Evolutionary conservation across 53 echinoderm and acorn worm genomes (phyloP).

Genomic region (Antedon mediterranea): DNA sequence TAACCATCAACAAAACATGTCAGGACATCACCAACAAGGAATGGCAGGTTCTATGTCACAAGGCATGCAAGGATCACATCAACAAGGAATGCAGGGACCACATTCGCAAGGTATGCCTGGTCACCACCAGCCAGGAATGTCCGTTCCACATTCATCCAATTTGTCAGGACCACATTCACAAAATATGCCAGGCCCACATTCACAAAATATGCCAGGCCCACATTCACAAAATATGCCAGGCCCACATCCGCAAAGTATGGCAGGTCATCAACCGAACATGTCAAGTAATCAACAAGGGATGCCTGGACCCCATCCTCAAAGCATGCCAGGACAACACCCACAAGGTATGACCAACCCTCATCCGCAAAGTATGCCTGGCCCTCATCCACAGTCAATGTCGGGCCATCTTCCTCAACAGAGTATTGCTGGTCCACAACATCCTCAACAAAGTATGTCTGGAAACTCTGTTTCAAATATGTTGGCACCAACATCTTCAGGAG

Average conservation of each 20-base stretch:
- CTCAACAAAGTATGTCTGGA: not conserved
- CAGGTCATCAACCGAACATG: not conserved
- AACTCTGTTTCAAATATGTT: not conserved
- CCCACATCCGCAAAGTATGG: not conserved
- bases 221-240: too few species aligned
- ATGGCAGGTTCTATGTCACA: not conserved
- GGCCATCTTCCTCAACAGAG: not conserved
- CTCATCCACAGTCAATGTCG: not conserved
- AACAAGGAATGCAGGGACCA: not conserved
- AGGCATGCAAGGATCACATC: not conserved
- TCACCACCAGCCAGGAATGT: not conserved
- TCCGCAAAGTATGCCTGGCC: not conserved
- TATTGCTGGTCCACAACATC: not conserved
- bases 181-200: not conserved
- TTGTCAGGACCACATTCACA: not conserved
- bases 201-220: not conserved
- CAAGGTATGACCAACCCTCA: not conserved
- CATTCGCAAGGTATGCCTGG: not conserved
- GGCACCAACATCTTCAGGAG: not conserved
- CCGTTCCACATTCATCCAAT: not conserved
- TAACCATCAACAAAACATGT: not conserved
- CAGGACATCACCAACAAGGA: not conserved
- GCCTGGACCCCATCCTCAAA: not conserved
- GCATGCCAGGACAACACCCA: not conserved
- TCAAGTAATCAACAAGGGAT: not conserved